These are phyloP conservation scores for Nebria salina DNA, from an alignment of 2,888 invertebrate genomes.

Conservation along the genomic window DNA sequence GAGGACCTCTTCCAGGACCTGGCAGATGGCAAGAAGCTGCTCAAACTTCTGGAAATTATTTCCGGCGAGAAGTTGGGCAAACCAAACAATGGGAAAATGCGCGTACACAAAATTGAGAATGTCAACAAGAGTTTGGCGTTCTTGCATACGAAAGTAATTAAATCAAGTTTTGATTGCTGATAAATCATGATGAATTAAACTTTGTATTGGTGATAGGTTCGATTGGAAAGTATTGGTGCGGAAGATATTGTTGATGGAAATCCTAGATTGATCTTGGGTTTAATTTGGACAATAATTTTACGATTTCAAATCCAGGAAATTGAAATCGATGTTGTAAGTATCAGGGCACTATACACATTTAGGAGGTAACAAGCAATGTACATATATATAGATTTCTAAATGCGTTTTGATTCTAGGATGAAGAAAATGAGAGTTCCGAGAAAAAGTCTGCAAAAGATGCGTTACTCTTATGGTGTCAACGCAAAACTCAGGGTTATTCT, in stretches of 20 bases:
- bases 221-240: constrained; percentile 97
- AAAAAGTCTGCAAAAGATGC: constrained; percentile 99
- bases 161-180: neutral
- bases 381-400: no score
- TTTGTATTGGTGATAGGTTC: constrained; percentile 71
- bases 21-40: constrained; percentile 91
- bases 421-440: constrained; percentile 95
- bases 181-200: neutral
- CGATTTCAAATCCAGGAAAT: constrained; percentile 99
- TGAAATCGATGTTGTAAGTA: constrained; percentile 91
- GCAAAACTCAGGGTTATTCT: constrained; percentile 95
- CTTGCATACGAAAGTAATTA: constrained; percentile 87
- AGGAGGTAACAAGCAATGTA: neutral
- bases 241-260: constrained; percentile 99
- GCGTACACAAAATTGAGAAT: constrained; percentile 99
- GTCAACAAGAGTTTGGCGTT: constrained; percentile 97
- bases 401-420: constrained; percentile 70
- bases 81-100: constrained; percentile 95
- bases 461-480: constrained; percentile 96
- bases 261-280: constrained; percentile 93
- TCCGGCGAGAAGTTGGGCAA: constrained; percentile 97
- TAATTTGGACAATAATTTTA: constrained; percentile 99
- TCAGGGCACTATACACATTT: neutral
- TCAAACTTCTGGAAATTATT: constrained; percentile 96
- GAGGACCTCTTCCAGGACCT: constrained; percentile 96